Conservation (phyloP, 2,888 invertebrate species). For the Drosophila multiciliata region DNA sequence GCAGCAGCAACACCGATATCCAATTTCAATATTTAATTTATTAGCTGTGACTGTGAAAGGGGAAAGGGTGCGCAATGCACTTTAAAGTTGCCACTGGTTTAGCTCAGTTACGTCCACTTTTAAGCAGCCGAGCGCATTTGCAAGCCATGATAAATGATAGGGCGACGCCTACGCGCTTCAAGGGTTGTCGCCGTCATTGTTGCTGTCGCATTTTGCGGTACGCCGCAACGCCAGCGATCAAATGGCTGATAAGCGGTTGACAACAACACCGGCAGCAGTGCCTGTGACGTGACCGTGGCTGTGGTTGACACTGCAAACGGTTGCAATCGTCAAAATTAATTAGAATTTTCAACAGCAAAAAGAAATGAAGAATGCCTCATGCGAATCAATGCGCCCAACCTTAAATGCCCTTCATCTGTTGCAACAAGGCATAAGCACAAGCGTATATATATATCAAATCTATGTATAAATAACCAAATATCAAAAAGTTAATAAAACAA, state of each 20-base stretch:
- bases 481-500: not conserved
- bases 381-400: not conserved
- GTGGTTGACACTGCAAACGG: conserved; percentile 76
- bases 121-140: conserved; percentile 43
- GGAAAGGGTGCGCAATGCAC: conserved; percentile 49
- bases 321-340: conserved; percentile 79
- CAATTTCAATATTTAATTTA: conserved; percentile 69
- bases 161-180: conserved; percentile 72
- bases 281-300: conserved; percentile 65
- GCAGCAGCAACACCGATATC: conserved; percentile 47
- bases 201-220: conserved; percentile 68
- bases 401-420: conserved; percentile 15
- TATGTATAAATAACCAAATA: not conserved
- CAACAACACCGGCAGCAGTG: conserved; percentile 39
- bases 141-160: conserved; percentile 71
- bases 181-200: conserved; percentile 62
- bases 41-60: conserved; percentile 57
- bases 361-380: conserved; percentile 16
- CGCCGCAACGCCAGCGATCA: conserved; percentile 73
- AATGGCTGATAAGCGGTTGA: conserved; percentile 72
- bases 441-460: not conserved
- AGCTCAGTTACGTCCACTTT: conserved; percentile 40
- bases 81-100: conserved; percentile 52
- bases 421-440: not conserved
- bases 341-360: conserved; percentile 71